Percentiles rank a stretch among this genome's conserved stretches.
phyloP scores from a whole-genome alignment of 2,113 vertebrate species.

The Nanorana parkeri region DNA sequence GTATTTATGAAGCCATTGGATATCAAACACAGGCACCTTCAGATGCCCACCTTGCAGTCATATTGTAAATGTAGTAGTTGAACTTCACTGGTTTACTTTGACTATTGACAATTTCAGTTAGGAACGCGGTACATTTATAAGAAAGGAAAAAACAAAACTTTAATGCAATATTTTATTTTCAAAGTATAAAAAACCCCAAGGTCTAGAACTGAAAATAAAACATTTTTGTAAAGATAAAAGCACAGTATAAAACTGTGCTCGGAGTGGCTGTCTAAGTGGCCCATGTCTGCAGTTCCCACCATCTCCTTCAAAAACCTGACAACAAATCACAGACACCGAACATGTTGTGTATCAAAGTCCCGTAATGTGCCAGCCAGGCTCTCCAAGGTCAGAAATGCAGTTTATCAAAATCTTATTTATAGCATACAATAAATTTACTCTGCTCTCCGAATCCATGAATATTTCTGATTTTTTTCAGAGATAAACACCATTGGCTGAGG shows the following conservation, averaged over 20 bases:
- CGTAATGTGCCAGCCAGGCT: conserved; percentile 78
- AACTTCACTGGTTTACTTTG: too few relatives aligned
- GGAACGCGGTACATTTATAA: too few relatives aligned
- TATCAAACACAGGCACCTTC: too few relatives aligned
- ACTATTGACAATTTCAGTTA: too few relatives aligned
- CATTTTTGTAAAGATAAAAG: neutral
- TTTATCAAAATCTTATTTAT: conserved; percentile 80
- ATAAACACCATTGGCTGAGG: conserved; percentile 70
- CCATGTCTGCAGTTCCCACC: conserved; percentile 60
- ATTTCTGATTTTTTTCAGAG: conserved; percentile 73
- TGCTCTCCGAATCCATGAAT: conserved; percentile 75
- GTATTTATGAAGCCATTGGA: too few relatives aligned
- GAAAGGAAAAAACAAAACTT: too few relatives aligned
- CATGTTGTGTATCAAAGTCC: conserved; percentile 76
- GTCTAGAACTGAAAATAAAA: too few relatives aligned
- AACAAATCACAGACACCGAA: conserved; percentile 71
- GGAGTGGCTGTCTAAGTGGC: neutral
- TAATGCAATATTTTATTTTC: too few relatives aligned
- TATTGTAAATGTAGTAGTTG: too few relatives aligned
- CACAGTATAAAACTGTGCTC: neutral
- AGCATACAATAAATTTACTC: conserved; percentile 80
- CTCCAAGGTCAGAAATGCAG: conserved; percentile 81
- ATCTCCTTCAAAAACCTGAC: conserved; percentile 60
- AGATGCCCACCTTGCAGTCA: too few relatives aligned
- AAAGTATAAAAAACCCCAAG: too few relatives aligned